These are phyloP conservation scores for Perognathus longimembris DNA, from an alignment of 2,113 vertebrate genomes.

Conservation along the genomic window DNA sequence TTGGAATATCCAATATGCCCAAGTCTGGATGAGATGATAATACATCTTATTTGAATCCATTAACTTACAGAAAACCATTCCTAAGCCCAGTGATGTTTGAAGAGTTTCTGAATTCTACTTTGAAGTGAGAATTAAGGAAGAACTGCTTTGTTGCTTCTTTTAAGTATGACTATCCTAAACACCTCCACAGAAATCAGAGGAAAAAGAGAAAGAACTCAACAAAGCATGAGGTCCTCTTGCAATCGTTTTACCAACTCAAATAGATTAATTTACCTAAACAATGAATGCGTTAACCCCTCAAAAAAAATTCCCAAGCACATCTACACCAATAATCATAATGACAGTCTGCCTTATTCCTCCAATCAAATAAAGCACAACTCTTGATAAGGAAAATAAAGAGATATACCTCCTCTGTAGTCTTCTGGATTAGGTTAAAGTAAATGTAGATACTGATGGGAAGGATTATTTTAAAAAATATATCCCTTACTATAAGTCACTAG, in stretches of 20 bases:
- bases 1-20: constrained; percentile 14
- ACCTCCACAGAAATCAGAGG: neutral
- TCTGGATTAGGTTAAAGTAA: constrained; percentile 9
- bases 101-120: constrained; percentile 35
- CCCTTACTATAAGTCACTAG: neutral
- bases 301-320: constrained; percentile 26
- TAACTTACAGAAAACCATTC: constrained; percentile 10
- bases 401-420: neutral
- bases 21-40: neutral
- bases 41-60: neutral
- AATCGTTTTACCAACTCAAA: constrained; percentile 45
- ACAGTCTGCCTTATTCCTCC: neutral
- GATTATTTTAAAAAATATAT: neutral
- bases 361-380: constrained; percentile 5
- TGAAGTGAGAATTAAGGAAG: neutral
- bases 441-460: neutral
- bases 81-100: neutral
- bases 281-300: neutral
- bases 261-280: constrained; percentile 34
- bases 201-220: neutral
- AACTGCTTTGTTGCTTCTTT: neutral
- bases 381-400: neutral
- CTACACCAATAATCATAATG: neutral
- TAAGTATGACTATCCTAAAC: neutral
- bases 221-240: neutral